These are phyloP conservation scores for Lithophane ornitopus DNA, from an alignment of 2,888 invertebrate species.

Conservation along the genomic window DNA sequence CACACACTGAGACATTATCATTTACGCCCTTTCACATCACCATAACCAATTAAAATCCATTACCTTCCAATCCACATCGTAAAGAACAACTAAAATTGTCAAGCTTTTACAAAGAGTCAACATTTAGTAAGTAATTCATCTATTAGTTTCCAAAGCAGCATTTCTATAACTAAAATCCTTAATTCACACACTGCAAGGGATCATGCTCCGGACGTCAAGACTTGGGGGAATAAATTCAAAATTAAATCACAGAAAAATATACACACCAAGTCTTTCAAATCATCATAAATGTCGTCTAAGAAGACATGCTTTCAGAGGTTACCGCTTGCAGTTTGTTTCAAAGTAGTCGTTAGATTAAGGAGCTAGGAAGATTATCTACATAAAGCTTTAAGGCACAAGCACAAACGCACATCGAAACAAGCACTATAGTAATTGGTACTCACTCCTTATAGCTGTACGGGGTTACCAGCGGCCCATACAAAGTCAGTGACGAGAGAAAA, in stretches of 20 bases:
- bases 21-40: slow-evolving; percentile 89
- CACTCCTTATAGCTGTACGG: slow-evolving; percentile 93
- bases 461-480: slow-evolving; percentile 93
- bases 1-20: slow-evolving; percentile 90
- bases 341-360: slow-evolving; percentile 76
- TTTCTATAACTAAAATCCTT: slow-evolving; percentile 81
- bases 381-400: slow-evolving; percentile 89
- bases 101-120: slow-evolving; percentile 89
- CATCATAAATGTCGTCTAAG: slow-evolving; percentile 74
- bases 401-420: slow-evolving; percentile 89
- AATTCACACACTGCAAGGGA: slow-evolving; percentile 89
- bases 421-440: slow-evolving; percentile 92
- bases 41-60: slow-evolving; percentile 89
- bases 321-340: slow-evolving; percentile 89
- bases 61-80: slow-evolving; percentile 90
- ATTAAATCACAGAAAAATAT: slow-evolving; percentile 70
- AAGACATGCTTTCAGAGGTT: slow-evolving; percentile 81
- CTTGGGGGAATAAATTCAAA: slow-evolving; percentile 76
- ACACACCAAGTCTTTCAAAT: slow-evolving; percentile 82
- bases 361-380: slow-evolving; percentile 87
- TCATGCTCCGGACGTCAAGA: slow-evolving; percentile 82
- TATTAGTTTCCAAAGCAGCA: slow-evolving; percentile 86
- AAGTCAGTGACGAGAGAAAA: slow-evolving; percentile 92
- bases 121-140: slow-evolving; percentile 85
- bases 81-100: slow-evolving; percentile 88